phyloP scores from a whole-genome alignment of 1,140 invertebrate genomes.

The Drosophila leontia region DNA sequence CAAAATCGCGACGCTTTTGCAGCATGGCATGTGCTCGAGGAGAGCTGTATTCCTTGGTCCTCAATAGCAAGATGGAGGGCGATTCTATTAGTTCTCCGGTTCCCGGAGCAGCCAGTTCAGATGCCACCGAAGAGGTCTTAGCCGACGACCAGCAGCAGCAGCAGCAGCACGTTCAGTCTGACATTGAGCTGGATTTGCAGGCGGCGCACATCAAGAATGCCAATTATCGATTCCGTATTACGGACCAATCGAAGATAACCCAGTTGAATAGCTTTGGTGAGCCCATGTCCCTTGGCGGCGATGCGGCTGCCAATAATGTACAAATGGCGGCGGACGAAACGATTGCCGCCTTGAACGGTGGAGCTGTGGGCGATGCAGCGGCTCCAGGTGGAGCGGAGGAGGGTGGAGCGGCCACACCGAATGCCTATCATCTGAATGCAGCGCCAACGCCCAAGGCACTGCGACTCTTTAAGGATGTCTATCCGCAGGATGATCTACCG shows the following conservation, averaged over 20 bases:
- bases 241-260: conserved; percentile 82
- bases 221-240: conserved; percentile 84
- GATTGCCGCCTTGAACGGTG: conserved; percentile 66
- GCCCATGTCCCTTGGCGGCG: conserved; percentile 68
- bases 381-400: conserved; percentile 47
- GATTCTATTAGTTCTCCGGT: conserved; percentile 63
- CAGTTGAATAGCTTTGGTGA: conserved; percentile 82
- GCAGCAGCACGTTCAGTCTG: conserved; percentile 56
- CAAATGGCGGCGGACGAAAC: conserved; percentile 74
- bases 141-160: background rate
- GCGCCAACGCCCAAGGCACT: conserved; percentile 69
- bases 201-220: conserved; percentile 81
- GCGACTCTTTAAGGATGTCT: conserved; percentile 81
- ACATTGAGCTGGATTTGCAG: conserved; percentile 77
- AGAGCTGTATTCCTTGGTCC: conserved; percentile 85
- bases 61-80: conserved; percentile 76
- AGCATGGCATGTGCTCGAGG: conserved; percentile 90
- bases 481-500: conserved; percentile 85
- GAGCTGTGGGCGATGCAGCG: conserved; percentile 62
- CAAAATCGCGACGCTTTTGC: conserved; percentile 92
- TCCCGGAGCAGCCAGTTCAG: conserved; percentile 24
- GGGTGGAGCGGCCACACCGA: conserved; percentile 29
- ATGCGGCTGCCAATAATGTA: conserved; percentile 69
- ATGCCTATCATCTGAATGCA: conserved; percentile 42
- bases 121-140: conserved; percentile 36